These are phyloP conservation scores for Cancer borealis DNA, from an alignment of 2,888 invertebrate species.

Conservation along the genomic window DNA sequence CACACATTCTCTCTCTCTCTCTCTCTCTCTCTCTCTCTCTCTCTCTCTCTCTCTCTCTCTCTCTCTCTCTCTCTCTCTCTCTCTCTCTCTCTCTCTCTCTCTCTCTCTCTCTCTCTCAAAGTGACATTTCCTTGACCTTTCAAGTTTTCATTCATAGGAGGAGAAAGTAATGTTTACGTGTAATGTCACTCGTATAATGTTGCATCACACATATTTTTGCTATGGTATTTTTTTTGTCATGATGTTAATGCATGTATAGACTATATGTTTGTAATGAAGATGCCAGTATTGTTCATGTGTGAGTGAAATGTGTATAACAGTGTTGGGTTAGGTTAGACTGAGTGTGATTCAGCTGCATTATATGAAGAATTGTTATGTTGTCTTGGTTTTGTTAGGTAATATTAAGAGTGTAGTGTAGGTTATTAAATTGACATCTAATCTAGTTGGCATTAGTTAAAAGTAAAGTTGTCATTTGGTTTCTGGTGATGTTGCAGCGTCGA, in stretches of 20 bases:
- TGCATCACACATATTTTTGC: neutral
- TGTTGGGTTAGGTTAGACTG: neutral
- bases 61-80: neutral
- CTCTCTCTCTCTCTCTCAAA: neutral
- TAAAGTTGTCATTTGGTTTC: too few species aligned
- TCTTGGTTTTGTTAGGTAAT: too few species aligned
- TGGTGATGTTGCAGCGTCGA: too few species aligned
- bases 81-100: neutral
- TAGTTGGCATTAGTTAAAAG: too few species aligned
- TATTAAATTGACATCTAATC: too few species aligned
- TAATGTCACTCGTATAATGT: neutral
- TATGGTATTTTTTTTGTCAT: neutral
- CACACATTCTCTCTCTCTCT: conserved; percentile 51
- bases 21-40: conserved; percentile 53
- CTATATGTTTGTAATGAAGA: neutral
- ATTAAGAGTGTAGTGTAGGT: too few species aligned
- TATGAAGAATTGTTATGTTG: too few species aligned
- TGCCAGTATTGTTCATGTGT: neutral
- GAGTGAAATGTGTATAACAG: neutral
- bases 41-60: too few species aligned
- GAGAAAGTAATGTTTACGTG: neutral
- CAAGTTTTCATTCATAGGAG: neutral
- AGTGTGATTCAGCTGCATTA: neutral
- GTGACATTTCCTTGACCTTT: conserved; percentile 1
- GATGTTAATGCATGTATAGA: neutral